These are phyloP conservation scores for Andinoacara biseriatus DNA, from an alignment of 2,113 vertebrate species.

Conservation along the genomic window DNA sequence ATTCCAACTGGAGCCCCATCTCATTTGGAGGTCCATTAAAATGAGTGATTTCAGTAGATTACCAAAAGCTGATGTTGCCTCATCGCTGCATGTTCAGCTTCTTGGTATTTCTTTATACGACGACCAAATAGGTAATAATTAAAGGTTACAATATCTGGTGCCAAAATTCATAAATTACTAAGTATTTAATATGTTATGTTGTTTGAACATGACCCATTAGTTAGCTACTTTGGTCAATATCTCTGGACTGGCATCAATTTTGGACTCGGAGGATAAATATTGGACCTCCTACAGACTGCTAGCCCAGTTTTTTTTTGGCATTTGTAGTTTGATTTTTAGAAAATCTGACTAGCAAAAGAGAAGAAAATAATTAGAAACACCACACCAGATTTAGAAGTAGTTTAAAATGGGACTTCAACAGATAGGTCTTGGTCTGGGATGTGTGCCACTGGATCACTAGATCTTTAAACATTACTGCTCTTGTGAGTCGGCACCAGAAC, in stretches of 20 bases:
- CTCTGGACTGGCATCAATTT: not conserved
- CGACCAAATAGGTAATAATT: not conserved
- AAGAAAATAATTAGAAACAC: not conserved
- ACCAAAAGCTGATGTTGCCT: not conserved
- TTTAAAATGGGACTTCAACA: no score
- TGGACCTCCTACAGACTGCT: not conserved
- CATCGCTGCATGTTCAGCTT: not conserved
- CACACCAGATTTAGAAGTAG: no score
- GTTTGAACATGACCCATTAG: not conserved
- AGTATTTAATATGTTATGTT: not conserved
- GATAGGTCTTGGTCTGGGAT: no score
- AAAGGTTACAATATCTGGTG: not conserved
- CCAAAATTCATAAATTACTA: not conserved
- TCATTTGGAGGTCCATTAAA: not conserved
- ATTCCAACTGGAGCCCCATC: not conserved
- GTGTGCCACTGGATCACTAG: no score
- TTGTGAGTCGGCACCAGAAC: no score
- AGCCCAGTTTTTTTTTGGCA: not conserved
- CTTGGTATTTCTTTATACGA: not conserved
- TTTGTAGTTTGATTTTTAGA: not conserved
- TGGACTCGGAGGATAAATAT: not conserved
- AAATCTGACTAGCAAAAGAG: not conserved
- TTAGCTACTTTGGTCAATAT: not conserved
- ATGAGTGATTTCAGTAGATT: not conserved
- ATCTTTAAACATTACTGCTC: no score